Evolutionary conservation across 2,797 vertebrate species (phyloP).

Genomic region (Peromyscus eremicus): DNA sequence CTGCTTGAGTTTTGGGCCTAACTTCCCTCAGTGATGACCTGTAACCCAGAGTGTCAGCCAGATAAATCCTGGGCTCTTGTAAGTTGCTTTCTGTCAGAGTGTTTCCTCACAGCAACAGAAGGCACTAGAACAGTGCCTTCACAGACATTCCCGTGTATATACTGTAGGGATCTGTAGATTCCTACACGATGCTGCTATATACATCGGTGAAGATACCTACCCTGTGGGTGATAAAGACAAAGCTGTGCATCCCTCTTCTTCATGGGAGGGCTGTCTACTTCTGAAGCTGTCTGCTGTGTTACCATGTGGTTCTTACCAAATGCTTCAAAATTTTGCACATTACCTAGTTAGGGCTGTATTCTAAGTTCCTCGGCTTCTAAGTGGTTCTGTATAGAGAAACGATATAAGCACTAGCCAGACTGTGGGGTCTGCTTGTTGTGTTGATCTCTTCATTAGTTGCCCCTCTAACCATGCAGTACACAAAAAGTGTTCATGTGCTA

Average conservation of each 20-base stretch:
- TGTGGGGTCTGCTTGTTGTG: not conserved
- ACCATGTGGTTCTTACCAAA: too few relatives aligned
- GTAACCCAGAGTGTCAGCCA: not conserved
- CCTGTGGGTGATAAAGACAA: not conserved
- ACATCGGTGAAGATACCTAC: too few relatives aligned
- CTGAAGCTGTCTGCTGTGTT: not conserved
- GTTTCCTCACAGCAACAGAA: not conserved
- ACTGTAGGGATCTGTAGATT: not conserved
- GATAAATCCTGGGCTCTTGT: not conserved
- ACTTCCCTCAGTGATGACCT: not conserved
- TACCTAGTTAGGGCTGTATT: not conserved
- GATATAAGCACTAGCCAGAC: not conserved
- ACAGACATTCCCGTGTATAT: not conserved
- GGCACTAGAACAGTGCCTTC: not conserved
- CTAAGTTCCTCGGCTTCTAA: not conserved
- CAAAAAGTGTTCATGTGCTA: not conserved
- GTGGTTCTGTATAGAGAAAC: not conserved
- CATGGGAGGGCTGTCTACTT: not conserved
- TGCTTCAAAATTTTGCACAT: not conserved
- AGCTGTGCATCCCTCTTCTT: not conserved
- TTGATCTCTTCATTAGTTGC: not conserved
- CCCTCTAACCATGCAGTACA: not conserved
- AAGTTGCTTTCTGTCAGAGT: not conserved
- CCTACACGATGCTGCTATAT: not conserved
- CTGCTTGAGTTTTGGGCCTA: not conserved